Evolutionary conservation across 1,140 invertebrate species (phyloP).

Genomic region (Matsumurasca onukii): DNA sequence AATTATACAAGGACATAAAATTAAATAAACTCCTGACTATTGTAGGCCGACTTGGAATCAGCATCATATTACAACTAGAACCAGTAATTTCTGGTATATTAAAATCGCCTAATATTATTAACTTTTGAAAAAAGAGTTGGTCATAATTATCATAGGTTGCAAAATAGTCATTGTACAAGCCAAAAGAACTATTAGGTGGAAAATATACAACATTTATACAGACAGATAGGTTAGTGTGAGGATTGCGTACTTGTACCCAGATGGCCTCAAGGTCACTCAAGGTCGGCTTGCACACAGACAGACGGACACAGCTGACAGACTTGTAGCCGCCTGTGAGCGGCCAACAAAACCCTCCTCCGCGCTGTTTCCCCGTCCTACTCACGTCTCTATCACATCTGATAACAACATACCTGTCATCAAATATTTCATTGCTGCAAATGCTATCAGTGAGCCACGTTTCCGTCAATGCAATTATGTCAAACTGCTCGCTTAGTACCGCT

Average conservation of each 20-base stretch:
- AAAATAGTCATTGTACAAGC: background rate
- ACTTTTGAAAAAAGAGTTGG: background rate
- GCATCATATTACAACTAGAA: background rate
- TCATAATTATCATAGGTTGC: background rate
- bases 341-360: background rate
- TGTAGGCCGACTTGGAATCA: background rate
- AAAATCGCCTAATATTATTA: background rate
- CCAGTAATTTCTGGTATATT: background rate
- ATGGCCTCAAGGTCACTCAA: background rate
- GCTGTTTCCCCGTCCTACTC: background rate
- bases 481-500: background rate
- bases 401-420: conserved; percentile 3
- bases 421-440: background rate
- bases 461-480: background rate
- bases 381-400: background rate
- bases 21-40: background rate
- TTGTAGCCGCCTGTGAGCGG: background rate
- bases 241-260: background rate
- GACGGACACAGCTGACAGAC: background rate
- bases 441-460: background rate
- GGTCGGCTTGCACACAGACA: background rate
- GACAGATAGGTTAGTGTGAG: background rate
- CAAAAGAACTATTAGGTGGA: background rate
- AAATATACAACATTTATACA: background rate
- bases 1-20: background rate